Conservation (phyloP, 2,888 invertebrate species). For the Thyatira batis region DNA sequence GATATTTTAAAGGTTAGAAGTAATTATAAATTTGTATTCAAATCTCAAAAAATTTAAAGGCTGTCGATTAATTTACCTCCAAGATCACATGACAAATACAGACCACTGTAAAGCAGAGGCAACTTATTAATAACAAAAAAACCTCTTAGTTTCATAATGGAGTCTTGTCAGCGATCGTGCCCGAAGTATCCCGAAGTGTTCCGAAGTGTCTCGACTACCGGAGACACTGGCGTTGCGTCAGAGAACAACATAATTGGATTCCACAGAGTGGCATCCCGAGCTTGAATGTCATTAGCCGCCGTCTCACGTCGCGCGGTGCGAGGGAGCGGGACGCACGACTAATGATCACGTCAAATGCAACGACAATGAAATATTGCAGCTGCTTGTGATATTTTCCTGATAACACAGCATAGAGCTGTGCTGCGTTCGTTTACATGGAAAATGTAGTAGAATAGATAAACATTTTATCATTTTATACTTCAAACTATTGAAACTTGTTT, state of each 20-base stretch:
- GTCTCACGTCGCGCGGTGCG: background rate
- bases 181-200: background rate
- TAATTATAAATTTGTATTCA: no score
- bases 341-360: background rate
- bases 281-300: conserved; percentile 4
- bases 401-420: background rate
- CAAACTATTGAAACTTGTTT: no score
- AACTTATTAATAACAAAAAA: background rate
- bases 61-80: no score
- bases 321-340: background rate
- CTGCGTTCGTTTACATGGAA: background rate
- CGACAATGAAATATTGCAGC: background rate
- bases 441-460: no score
- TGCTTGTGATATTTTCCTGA: background rate
- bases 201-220: background rate
- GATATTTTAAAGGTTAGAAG: no score
- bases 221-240: conserved; percentile 20
- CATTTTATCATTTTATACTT: no score
- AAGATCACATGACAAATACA: background rate
- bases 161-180: background rate
- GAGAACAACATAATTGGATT: conserved; percentile 35
- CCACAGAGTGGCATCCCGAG: conserved; percentile 18
- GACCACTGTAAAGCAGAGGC: background rate
- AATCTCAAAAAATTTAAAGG: no score
- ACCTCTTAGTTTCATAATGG: conserved; percentile 22